Evolutionary conservation across 2,888 invertebrate species (phyloP).

Genomic region (Synergus laeviventris): DNA sequence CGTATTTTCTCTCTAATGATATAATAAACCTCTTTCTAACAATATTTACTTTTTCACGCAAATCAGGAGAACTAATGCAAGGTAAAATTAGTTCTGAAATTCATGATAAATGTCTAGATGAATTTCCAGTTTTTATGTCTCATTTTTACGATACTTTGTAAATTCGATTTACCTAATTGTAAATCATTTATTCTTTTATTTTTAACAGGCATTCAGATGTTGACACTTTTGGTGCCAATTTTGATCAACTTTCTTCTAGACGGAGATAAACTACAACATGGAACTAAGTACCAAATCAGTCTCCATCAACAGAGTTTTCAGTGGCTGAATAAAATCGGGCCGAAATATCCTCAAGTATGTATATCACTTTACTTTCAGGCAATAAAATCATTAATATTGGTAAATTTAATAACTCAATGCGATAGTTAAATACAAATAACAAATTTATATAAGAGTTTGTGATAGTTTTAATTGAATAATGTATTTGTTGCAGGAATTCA

Average conservation of each 20-base stretch:
- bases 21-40: background rate
- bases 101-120: background rate
- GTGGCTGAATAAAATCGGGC: constrained; percentile 94
- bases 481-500: constrained; percentile 84
- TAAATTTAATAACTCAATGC: no score
- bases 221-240: constrained; percentile 92
- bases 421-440: background rate
- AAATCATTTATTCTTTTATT: constrained; percentile 49
- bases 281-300: constrained; percentile 81
- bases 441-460: constrained; percentile 33
- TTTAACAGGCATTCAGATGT: constrained; percentile 89
- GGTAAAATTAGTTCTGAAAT: constrained; percentile 73
- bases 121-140: constrained; percentile 30
- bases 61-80: constrained; percentile 79
- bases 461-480: constrained; percentile 41
- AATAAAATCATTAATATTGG: no score
- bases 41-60: constrained; percentile 65
- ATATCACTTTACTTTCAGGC: background rate
- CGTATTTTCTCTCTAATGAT: constrained; percentile 49
- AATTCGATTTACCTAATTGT: constrained; percentile 34
- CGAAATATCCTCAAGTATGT: constrained; percentile 90
- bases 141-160: constrained; percentile 30
- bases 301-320: constrained; percentile 94
- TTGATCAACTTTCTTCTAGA: constrained; percentile 91
- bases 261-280: constrained; percentile 79